Conservation (phyloP, 2,113 vertebrate species). For the Dendropsophus ebraccatus region DNA sequence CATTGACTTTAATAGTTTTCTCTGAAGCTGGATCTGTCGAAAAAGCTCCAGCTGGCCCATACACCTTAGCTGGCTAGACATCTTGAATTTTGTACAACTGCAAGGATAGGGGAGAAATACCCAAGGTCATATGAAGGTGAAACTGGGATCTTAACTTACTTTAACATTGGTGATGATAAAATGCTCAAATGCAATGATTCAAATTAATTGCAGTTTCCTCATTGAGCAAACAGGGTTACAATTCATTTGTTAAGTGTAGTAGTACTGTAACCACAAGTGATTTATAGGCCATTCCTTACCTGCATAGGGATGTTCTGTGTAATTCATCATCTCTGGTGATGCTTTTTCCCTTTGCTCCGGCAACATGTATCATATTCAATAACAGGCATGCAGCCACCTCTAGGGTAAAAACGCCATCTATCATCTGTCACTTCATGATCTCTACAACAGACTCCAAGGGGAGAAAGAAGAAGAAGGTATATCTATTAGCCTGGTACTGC, state of each 20-base stretch:
- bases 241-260: constrained; percentile 49
- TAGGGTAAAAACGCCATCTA: constrained; percentile 56
- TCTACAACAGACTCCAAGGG: constrained; percentile 51
- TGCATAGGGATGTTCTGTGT: constrained; percentile 38
- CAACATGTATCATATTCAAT: constrained; percentile 57
- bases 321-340: constrained; percentile 53
- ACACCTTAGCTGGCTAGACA: background rate
- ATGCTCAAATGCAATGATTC: constrained; percentile 7
- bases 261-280: constrained; percentile 27
- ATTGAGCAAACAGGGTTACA: constrained; percentile 31
- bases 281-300: constrained; percentile 47
- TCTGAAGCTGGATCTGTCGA: background rate
- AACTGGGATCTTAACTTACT: constrained; percentile 1
- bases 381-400: constrained; percentile 57
- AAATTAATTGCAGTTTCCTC: constrained; percentile 28
- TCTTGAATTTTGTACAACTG: background rate
- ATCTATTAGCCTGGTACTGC: constrained; percentile 55
- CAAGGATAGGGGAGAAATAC: background rate
- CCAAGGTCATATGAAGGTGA: constrained; percentile 8
- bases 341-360: constrained; percentile 52
- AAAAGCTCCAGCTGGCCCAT: background rate
- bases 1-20: background rate
- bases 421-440: constrained; percentile 58
- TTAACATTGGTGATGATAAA: background rate
- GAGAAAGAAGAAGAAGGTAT: constrained; percentile 53